A percentile compares a stretch with the other conserved stretches of the same genome.
Evolutionary conservation across 1,140 invertebrate species (phyloP).

Genomic region (Argopecten irradians): DNA sequence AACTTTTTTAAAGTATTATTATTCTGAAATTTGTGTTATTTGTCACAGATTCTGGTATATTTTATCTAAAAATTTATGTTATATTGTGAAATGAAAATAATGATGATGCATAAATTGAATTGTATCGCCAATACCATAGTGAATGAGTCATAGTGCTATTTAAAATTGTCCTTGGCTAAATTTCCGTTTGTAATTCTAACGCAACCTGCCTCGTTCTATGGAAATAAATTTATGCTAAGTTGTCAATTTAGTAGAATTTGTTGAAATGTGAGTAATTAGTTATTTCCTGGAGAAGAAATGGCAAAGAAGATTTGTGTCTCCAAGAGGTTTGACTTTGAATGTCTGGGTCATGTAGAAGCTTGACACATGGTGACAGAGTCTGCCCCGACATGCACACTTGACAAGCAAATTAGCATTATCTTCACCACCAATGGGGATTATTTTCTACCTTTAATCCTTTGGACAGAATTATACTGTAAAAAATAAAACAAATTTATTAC

Average conservation of each 20-base stretch:
- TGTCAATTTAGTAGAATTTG: conserved; percentile 8
- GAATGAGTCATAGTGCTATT: not conserved
- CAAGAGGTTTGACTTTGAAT: not conserved
- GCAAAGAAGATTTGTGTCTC: conserved; percentile 1
- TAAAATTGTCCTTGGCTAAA: not conserved
- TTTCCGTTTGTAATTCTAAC: not conserved
- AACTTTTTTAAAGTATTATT: not conserved
- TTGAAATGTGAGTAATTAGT: not conserved
- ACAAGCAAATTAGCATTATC: not conserved
- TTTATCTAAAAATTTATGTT: not conserved
- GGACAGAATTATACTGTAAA: not conserved
- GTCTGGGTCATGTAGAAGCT: conserved; percentile 20
- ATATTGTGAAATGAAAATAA: not conserved
- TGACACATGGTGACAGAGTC: conserved; percentile 14
- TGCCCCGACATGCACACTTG: not conserved
- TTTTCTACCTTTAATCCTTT: not conserved
- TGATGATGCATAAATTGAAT: no score
- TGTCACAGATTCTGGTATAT: not conserved
- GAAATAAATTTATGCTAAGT: conserved; percentile 6
- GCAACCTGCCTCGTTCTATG: not conserved
- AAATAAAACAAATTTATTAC: not conserved
- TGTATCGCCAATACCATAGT: not conserved
- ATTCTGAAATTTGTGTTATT: not conserved
- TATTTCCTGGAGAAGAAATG: not conserved
- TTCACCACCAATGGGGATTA: not conserved